A percentile compares a stretch with the other conserved stretches of the same genome.
Conservation (phyloP, 2,888 invertebrate genomes). For the Pristionchus fissidentatus region DNA sequence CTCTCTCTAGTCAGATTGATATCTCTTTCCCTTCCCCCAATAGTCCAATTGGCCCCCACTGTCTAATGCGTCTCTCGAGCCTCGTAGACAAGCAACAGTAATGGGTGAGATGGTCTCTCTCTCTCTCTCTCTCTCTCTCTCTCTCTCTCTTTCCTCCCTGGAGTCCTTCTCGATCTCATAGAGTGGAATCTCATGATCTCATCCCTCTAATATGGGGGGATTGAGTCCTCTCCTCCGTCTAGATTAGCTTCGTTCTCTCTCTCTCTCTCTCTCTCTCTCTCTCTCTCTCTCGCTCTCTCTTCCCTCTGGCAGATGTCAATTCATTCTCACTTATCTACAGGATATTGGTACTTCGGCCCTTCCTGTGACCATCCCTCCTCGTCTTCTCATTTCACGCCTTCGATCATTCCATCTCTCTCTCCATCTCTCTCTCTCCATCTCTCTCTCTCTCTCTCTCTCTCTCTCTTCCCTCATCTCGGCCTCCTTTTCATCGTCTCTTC, state of each 20-base stretch:
- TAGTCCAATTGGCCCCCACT: background rate
- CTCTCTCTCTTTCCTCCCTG: background rate
- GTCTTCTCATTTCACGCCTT: slow-evolving; percentile 11
- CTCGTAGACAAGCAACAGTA: slow-evolving; percentile 42
- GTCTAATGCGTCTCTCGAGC: slow-evolving; percentile 35
- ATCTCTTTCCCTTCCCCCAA: background rate
- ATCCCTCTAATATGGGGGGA: slow-evolving; percentile 40
- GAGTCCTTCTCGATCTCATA: background rate
- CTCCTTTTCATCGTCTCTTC: slow-evolving; percentile 8
- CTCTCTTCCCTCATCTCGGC: slow-evolving; percentile 4
- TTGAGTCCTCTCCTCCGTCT: slow-evolving; percentile 39
- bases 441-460: background rate
- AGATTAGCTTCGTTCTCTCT: slow-evolving; percentile 22
- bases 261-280: background rate
- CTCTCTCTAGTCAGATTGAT: background rate
- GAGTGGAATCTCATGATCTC: slow-evolving; percentile 13
- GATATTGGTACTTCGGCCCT: slow-evolving; percentile 41
- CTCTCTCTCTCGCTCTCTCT: background rate
- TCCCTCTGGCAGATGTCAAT: slow-evolving; percentile 15
- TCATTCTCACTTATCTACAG: slow-evolving; percentile 43
- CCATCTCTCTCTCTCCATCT: background rate
- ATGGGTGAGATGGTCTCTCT: background rate
- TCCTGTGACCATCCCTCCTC: background rate
- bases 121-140: background rate
- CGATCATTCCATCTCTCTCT: background rate